A percentile compares a stretch with the other conserved stretches of the same genome.
Conservation (phyloP, 2,797 vertebrate genomes). For the Hoplostethus mediterraneus region DNA sequence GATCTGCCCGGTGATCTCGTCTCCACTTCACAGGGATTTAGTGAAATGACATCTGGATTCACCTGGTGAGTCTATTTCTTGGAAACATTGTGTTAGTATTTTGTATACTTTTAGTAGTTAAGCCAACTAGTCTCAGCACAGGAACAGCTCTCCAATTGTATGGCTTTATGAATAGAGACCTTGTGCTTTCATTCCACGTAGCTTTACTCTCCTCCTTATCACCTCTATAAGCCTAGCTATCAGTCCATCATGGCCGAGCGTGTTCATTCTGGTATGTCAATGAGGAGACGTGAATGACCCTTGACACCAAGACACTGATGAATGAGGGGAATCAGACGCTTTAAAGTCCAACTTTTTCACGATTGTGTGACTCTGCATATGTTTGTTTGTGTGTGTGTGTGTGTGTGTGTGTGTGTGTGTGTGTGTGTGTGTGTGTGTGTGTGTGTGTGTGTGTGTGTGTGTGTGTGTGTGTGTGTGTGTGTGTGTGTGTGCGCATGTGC, state of each 20-base stretch:
- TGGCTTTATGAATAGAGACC: constrained; percentile 21
- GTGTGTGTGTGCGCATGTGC: not conserved
- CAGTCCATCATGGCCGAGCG: constrained; percentile 31
- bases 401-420: not conserved
- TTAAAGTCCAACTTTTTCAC: constrained; percentile 40
- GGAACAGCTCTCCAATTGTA: constrained; percentile 8
- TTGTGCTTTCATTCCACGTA: constrained; percentile 29
- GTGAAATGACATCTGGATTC: too few species aligned
- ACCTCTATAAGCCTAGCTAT: constrained; percentile 2
- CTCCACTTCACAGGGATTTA: too few species aligned
- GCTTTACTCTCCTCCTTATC: constrained; percentile 26
- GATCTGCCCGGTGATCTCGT: not conserved
- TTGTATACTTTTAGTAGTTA: too few species aligned
- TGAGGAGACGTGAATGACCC: constrained; percentile 52
- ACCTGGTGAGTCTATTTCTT: too few species aligned
- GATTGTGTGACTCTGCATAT: constrained; percentile 17
- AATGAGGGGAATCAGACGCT: constrained; percentile 52
- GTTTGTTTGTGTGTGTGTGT: not conserved
- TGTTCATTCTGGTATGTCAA: constrained; percentile 37
- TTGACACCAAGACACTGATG: constrained; percentile 42
- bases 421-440: not conserved
- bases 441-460: not conserved
- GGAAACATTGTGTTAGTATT: too few species aligned
- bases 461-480: not conserved
- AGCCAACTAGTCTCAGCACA: not conserved